Evolutionary conservation across 2,113 vertebrate species (phyloP), one percentile per base, ranked within the genome.

Genomic region (Carassius carassius): DNA sequence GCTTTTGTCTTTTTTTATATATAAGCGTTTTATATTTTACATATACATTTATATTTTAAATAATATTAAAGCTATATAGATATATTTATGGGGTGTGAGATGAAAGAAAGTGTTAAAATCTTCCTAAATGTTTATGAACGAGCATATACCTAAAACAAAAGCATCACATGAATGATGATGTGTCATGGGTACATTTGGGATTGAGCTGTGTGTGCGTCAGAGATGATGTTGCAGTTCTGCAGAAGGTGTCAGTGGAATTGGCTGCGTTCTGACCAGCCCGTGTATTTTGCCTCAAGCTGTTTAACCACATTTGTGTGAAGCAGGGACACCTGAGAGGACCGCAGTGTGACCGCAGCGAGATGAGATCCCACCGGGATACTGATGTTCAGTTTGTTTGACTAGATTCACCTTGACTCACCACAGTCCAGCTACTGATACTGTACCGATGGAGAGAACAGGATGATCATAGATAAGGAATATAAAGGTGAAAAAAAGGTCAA

Each of bases 351-450:
- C n/a, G 37, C 58, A 65, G 35, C 41, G 78, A 47, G 78, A 80
- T 80, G 78, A 65, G 78, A 1, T 80, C 78, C 78, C 78, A 63
- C 60, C 1, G 60, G 78, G 78, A 80, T 65, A 60, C 78, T 80
- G 77, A 79, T 79, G 37, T 65, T 80, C 16, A 80, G 58, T 47
- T 65, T 65, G 78, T 80, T 80, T 65, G 78, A 80, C 78, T 41
- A 80, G 60, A 80, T 65, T 65, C 78, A 65, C 78, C 78, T 80
- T 80, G 78, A 80, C 41, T 65, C 60, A 47, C 78, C 17, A 13
- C 60, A 65, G 78, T 29, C 41, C 8, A 47, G 14, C 60, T 29
- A 49, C 32, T 49, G 56, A 44, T 14, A 65, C 37, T 80, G 37
- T 65, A 29, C 37, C 6, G 2, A 80, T 72, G 29, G 9, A 41